These are phyloP conservation scores for human DNA, from an alignment of 2,113 vertebrate species.

Conservation along the genomic window DNA sequence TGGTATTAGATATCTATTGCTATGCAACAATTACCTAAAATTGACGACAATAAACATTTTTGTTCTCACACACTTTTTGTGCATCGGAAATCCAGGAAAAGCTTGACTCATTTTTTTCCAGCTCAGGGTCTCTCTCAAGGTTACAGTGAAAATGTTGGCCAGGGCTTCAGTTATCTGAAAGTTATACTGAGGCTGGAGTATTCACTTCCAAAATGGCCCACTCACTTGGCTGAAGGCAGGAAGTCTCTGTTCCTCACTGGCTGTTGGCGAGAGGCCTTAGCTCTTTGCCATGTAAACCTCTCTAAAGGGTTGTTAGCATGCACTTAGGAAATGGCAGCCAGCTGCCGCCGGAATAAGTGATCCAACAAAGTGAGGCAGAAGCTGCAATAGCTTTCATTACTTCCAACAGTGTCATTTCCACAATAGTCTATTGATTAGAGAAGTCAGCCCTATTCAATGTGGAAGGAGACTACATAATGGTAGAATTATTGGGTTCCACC, in stretches of 20 bases:
- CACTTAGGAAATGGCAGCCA: not conserved
- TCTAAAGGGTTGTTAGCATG: not conserved
- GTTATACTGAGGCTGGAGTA: not conserved
- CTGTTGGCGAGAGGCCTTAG: not conserved
- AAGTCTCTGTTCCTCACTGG: not conserved
- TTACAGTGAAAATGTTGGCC: not conserved
- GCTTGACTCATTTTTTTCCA: not conserved
- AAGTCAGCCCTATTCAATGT: not conserved
- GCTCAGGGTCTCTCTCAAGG: not conserved
- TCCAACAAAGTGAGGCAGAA: not conserved
- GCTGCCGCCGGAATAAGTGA: not conserved
- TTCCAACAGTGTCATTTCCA: not conserved
- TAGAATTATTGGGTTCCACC: not conserved
- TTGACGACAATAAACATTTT: not conserved
- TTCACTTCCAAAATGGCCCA: not conserved
- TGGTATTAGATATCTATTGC: not conserved
- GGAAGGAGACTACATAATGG: not conserved
- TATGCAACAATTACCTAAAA: not conserved
- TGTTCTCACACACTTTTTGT: not conserved
- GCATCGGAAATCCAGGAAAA: not conserved
- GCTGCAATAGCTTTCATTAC: not conserved
- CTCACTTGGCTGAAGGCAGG: not conserved
- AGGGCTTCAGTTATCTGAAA: not conserved
- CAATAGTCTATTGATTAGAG: not conserved
- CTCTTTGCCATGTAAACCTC: not conserved